Evolutionary conservation across 2,888 invertebrate species (phyloP), one percentile per base, ranked within the genome.

Genomic region (Hypena proboscidalis): DNA sequence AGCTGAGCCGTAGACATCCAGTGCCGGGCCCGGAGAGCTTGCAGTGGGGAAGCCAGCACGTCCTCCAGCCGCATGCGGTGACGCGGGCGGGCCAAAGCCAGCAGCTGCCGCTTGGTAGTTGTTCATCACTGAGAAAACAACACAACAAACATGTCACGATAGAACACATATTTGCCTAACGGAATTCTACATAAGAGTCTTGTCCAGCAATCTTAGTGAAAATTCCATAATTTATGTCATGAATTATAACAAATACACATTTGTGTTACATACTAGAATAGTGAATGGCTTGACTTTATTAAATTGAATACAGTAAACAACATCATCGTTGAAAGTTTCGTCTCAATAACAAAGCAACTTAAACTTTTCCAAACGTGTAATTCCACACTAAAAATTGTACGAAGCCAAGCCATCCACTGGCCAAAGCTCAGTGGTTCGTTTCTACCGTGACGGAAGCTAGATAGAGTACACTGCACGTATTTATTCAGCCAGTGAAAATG

Each of bases 1-100:
- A 72, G 95, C 97, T 75, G 97, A 96, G 89, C 95, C 96, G 93
- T 98, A 98, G 92, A 98, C 97, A 85, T 98, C 98, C 77, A 98
- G 96, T 77, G 95, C 94, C 72, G 97, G 94, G 69, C 97, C 94
- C 46, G 98, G 98, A 74, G 98, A 98, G 92, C 97, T 97, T 68
- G 98, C 96, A 36, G 97, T 94, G 42, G 97, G 97, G 92, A 97
- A 97, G 36, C 95, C 96, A 70, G 95, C 95, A 69, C 95, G 92
- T 43, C 93, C 93, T 6, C 95, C 94, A 53, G 93, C 94, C 43
- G 92, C 94, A 78, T 96, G 96, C 55, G 96, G 96, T 56, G 96
- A 96, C 65, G 96, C 95, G 52, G 96, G 96, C 51, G 96, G 96
- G 20, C 95, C 95, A 77, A 94, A 95, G 42, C 95, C 95, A 70